Conservation (phyloP, 2,113 vertebrate species). For the Jacana jacana region DNA sequence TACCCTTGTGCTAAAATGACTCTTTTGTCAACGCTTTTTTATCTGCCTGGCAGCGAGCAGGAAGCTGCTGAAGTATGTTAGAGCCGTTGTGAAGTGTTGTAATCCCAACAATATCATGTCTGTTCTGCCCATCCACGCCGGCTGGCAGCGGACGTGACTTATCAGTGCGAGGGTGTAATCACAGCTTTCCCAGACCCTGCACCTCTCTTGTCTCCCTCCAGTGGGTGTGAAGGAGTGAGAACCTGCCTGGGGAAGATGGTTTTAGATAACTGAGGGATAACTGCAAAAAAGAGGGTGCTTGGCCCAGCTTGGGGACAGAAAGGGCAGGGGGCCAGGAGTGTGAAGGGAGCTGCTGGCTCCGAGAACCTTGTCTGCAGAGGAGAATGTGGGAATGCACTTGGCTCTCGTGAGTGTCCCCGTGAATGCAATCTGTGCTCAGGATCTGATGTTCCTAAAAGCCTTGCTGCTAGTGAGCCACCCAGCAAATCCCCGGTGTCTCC, state of each 20-base stretch:
- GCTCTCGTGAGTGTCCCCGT: not conserved
- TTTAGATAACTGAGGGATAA: not conserved
- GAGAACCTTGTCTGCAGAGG: not conserved
- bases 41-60: not conserved
- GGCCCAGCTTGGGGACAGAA: not conserved
- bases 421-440: not conserved
- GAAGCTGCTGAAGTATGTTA: not conserved
- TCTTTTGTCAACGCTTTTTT: not conserved
- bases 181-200: not conserved
- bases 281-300: no score
- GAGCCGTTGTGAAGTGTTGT: not conserved
- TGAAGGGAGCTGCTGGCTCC: not conserved
- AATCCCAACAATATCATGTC: rapidly evolving
- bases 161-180: not conserved
- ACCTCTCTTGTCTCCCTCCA: not conserved
- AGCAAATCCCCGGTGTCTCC: not conserved
- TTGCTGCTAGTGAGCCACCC: not conserved
- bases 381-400: not conserved
- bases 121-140: not conserved
- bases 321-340: not conserved
- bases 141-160: not conserved
- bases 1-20: not conserved
- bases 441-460: not conserved
- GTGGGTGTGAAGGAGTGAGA: not conserved
- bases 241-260: not conserved